A percentile compares a stretch with the other conserved stretches of the same genome.
Evolutionary conservation across 2,888 invertebrate genomes (phyloP).

Genomic region (Tryphoninae sp.): DNA sequence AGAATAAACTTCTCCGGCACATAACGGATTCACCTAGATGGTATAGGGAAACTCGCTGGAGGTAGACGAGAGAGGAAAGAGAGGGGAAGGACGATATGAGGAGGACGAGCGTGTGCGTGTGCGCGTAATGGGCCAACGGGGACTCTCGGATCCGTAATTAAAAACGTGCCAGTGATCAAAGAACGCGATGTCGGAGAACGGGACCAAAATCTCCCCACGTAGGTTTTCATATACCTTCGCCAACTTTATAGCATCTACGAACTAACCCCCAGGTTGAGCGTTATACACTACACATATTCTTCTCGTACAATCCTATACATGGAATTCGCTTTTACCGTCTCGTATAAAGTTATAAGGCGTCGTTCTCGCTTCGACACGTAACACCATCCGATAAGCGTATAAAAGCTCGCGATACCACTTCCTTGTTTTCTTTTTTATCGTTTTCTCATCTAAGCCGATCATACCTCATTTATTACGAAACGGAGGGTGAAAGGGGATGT

Average conservation of each 20-base stretch:
- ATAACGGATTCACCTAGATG: slow-evolving; percentile 12
- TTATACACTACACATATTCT: too few relatives aligned
- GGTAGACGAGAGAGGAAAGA: background rate
- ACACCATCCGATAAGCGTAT: slow-evolving; percentile 9
- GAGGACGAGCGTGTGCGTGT: slow-evolving; percentile 10
- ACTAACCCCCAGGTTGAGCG: background rate
- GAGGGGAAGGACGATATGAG: slow-evolving; percentile 3
- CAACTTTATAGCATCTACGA: background rate
- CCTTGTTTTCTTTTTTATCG: background rate
- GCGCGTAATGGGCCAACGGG: slow-evolving; percentile 35
- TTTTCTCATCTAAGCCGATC: slow-evolving; percentile 10
- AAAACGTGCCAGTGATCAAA: slow-evolving; percentile 61
- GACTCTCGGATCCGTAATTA: slow-evolving; percentile 56
- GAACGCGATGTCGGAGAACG: slow-evolving; percentile 41
- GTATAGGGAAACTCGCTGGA: slow-evolving; percentile 9
- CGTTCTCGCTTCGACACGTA: background rate
- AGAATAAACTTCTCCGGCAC: slow-evolving; percentile 44
- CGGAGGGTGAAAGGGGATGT: background rate
- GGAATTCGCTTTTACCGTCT: background rate
- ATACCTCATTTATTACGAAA: slow-evolving; percentile 13
- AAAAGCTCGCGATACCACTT: slow-evolving; percentile 8
- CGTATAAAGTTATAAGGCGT: slow-evolving; percentile 19
- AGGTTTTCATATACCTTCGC: background rate
- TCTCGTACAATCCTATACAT: background rate
- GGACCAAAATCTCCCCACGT: slow-evolving; percentile 17